These are phyloP conservation scores for Oscheius sp. DNA, from an alignment of 2,888 invertebrate genomes.

Conservation along the genomic window DNA sequence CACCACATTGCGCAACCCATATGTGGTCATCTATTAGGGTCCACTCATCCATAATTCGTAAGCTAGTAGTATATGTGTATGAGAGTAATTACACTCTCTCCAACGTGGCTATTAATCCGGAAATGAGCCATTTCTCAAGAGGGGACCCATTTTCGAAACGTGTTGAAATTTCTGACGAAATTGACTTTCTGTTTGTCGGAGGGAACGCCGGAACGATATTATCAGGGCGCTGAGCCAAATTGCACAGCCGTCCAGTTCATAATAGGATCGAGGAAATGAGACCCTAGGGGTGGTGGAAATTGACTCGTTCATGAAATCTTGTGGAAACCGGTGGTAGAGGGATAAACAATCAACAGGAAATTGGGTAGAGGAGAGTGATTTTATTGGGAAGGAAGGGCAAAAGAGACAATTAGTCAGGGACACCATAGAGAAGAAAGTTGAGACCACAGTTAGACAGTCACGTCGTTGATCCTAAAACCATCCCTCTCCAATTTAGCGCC, in stretches of 20 bases:
- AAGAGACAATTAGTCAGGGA: too few species aligned
- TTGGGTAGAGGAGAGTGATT: background rate
- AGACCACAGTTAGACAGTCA: too few species aligned
- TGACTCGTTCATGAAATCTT: background rate
- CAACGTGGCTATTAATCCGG: background rate
- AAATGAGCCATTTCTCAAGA: conserved; percentile 9
- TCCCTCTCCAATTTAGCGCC: background rate
- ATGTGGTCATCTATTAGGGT: conserved; percentile 34
- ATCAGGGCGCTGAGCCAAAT: conserved; percentile 24
- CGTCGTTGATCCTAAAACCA: background rate
- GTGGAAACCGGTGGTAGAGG: background rate
- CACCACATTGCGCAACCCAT: conserved; percentile 14
- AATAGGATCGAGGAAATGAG: conserved; percentile 15
- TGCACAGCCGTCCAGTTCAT: conserved; percentile 23
- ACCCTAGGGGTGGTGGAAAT: conserved; percentile 7
- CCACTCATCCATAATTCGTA: conserved; percentile 35
- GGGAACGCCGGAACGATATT: conserved; percentile 1
- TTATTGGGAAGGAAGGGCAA: too few species aligned
- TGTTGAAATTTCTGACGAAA: background rate
- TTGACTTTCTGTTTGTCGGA: background rate
- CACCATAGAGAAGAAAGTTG: too few species aligned
- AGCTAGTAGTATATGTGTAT: conserved; percentile 2
- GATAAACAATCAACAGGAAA: background rate
- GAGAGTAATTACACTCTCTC: conserved; percentile 17
- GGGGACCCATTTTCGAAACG: background rate